These are phyloP conservation scores for Drosophila subquinaria DNA, from an alignment of 2,888 invertebrate species.

Conservation along the genomic window DNA sequence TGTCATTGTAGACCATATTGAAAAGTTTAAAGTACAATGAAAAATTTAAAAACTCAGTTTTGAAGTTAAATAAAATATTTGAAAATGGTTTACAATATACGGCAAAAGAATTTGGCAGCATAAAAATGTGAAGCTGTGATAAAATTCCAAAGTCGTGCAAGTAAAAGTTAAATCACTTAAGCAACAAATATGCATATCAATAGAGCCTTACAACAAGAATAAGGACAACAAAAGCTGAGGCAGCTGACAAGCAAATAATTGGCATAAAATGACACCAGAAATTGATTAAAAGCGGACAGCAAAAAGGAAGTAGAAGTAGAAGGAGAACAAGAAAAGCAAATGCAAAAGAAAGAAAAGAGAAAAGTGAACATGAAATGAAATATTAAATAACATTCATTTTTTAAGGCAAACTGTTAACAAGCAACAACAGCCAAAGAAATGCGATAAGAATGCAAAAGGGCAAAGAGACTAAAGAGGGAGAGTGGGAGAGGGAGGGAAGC, in stretches of 20 bases:
- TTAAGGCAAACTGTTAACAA: conserved; percentile 66
- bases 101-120: neutral
- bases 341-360: conserved; percentile 15
- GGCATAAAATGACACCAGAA: conserved; percentile 74
- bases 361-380: conserved; percentile 55
- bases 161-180: conserved; percentile 24
- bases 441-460: conserved; percentile 64
- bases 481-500: conserved; percentile 8
- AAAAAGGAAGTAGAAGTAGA: conserved; percentile 9
- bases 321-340: conserved; percentile 5
- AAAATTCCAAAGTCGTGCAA: conserved; percentile 25
- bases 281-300: conserved; percentile 67
- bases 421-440: conserved; percentile 65
- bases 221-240: conserved; percentile 3
- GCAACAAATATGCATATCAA: conserved; percentile 46
- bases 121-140: conserved; percentile 19
- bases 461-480: neutral
- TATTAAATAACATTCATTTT: conserved; percentile 67
- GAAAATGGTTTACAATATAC: neutral
- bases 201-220: conserved; percentile 20
- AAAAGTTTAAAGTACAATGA: too few species aligned
- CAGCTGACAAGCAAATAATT: conserved; percentile 65
- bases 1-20: neutral
- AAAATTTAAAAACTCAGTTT: neutral
- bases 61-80: neutral